phyloP scores from a whole-genome alignment of 2,888 invertebrate genomes.

The Smittia aterrima region DNA sequence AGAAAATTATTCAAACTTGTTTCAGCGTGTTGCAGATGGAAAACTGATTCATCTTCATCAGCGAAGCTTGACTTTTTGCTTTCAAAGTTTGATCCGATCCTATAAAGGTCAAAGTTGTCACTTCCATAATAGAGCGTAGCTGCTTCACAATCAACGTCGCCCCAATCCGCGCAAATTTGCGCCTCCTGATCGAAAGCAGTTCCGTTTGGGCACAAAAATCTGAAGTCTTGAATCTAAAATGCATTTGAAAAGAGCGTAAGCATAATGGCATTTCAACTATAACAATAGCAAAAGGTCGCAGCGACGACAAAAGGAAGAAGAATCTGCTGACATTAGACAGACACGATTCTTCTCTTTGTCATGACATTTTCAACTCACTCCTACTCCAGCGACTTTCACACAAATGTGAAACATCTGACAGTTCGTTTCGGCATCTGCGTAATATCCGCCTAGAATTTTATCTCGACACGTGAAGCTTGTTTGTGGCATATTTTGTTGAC shows the following conservation, averaged over 20 bases:
- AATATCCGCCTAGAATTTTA: constrained; percentile 84
- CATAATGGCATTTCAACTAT: neutral
- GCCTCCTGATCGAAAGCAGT: constrained; percentile 90
- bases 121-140: constrained; percentile 75
- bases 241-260: constrained; percentile 12
- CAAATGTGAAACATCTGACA: constrained; percentile 90
- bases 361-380: constrained; percentile 54
- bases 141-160: constrained; percentile 83
- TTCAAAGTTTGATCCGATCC: constrained; percentile 73
- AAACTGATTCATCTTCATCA: constrained; percentile 69
- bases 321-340: constrained; percentile 34
- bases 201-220: constrained; percentile 85
- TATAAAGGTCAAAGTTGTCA: constrained; percentile 83
- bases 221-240: constrained; percentile 69
- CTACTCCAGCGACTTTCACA: constrained; percentile 77
- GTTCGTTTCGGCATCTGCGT: constrained; percentile 81
- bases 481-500: constrained; percentile 60
- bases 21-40: constrained; percentile 71
- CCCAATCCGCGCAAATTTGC: constrained; percentile 89
- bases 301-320: neutral
- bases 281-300: neutral
- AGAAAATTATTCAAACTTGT: constrained; percentile 53
- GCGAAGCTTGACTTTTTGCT: constrained; percentile 62
- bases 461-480: constrained; percentile 73
- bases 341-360: neutral